Base-by-base conservation (phyloP, 2,797 vertebrate species). In the Pteronotus mesoamericanus region DNA sequence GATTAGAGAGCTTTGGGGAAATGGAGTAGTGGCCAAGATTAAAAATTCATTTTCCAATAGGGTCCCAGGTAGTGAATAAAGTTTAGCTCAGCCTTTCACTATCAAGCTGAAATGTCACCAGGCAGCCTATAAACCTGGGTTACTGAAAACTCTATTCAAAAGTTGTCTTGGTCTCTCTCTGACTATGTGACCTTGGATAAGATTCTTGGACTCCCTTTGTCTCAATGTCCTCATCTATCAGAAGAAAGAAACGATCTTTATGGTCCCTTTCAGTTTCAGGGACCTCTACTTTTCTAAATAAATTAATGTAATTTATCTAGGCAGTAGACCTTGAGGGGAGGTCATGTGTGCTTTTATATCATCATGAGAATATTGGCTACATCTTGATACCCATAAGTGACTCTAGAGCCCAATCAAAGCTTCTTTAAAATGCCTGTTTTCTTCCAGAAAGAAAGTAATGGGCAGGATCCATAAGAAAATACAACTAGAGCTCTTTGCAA, bases 271-370 rank as follows among this genome's bases (percentile, higher is more conserved):
- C 24, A 44, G 42, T 24, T 53, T 14, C 8, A 66, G 80, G 39
- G 48, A 39, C 19, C 32, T 92, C 74, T 26, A 53, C 55, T 55
- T 86, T 93, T 86, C 77, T 68, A 61, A 66, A 19, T 83, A 82
- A 86, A 74, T 80, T 37, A 71, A 4, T 55, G 12, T 21, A 19
- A 75, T 78, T 96, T 66, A 64, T 68, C 37, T 15, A 57, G 55
- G 8, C 2, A 5, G 16, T 68, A 9, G 21, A 7, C 3, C 7
- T 10, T 9, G 4, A 0, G 19, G 29, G 12, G 5, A 79, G 26
- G 59, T 77, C n/a, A 82, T 46, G 32, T 32, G 59, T 21, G 61
- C 42, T 66, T 59, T 29, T 7, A 4, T 14, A 15, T 77, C 11
- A 89, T 77, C 12, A n/a, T 46, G 80, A 55, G 14, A 57, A 59